Conservation (phyloP, 1,140 invertebrate species). For the Onthophagus taurus region DNA sequence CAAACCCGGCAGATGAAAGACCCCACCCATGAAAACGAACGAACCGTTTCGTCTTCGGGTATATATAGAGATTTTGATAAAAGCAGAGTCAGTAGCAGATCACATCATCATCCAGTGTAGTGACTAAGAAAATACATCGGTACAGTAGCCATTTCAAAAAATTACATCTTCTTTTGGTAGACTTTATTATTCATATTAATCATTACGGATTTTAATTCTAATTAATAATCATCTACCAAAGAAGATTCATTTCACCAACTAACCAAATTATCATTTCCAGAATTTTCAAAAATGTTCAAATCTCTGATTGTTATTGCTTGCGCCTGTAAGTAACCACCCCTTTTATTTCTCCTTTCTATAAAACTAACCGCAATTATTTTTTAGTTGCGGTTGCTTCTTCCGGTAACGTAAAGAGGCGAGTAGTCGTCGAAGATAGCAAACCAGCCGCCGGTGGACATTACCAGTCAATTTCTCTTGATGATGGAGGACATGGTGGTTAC, state of each 20-base stretch:
- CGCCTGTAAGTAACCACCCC: conserved; percentile 10
- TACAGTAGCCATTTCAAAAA: not conserved
- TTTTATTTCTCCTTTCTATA: not conserved
- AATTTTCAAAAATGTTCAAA: conserved; percentile 3
- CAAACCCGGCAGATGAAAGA: no score
- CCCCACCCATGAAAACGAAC: no score
- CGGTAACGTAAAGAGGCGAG: conserved; percentile 9
- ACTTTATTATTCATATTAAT: not conserved
- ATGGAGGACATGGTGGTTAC: conserved; percentile 7
- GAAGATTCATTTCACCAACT: no score
- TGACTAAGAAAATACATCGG: no score
- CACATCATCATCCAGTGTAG: no score
- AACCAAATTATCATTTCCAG: no score
- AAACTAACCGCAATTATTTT: not conserved
- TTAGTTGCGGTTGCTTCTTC: conserved; percentile 9
- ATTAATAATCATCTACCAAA: conserved; percentile 2
- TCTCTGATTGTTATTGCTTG: conserved; percentile 8
- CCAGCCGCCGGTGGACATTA: conserved; percentile 7
- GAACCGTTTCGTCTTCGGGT: no score
- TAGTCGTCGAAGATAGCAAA: not conserved
- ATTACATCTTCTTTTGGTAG: conserved; percentile 1
- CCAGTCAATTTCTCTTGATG: conserved; percentile 1
- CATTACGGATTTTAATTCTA: conserved; percentile 1
- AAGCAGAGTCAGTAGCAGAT: no score
- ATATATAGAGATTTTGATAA: no score